Evolutionary conservation across 2,797 vertebrate species (phyloP), one percentile per base, ranked within the genome.

Genomic region (Muraenolepis orangiensis): DNA sequence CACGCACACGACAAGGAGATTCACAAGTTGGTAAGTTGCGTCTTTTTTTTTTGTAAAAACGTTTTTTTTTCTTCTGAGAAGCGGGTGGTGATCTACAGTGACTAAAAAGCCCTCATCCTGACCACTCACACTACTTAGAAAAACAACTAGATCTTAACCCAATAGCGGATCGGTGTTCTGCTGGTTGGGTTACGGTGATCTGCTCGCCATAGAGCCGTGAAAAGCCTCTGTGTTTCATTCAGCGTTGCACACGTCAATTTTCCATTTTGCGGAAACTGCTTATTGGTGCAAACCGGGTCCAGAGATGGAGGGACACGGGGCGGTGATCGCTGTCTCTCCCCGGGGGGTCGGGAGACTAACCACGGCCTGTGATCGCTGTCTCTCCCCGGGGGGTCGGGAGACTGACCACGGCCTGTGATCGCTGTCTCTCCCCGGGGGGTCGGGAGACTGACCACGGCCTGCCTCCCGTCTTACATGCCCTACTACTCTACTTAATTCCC

Each of bases 11-110:
- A 46, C 40, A 67, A 78, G 74, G 26, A 68, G 80, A 73, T 84
- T 82, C 76, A 6, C 18, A n/a, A n/a, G n/a, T 76, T 68, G 87
- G 90, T 92, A 34, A 91, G 91, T 90, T 70, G 23, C n/a, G n/a
- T 23, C 76, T 51, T 64, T n/a, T 32, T 18, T 18, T 51, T 26
- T 40, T 30, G 28, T 29, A n/a, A n/a, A n/a, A n/a, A n/a, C n/a
- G n/a, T n/a, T 0, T 14, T 12, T 32, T 2, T 46, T 64, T n/a
- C 31, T 23, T 73, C 31, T 12, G 70, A 71, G 78, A 30, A 34
- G 11, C 73, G 67, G 3, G 73, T 71, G 74, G 73, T 86, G 74
- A n/a, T 57, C n/a, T 20, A 57, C 51, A 57, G 51, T 4, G 32
- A 34, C 3, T 4, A 8, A 57, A 57, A 23, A 57, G 20, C 20